Evolutionary conservation across 2,888 invertebrate genomes (phyloP).

Genomic region (Phalera bucephala): DNA sequence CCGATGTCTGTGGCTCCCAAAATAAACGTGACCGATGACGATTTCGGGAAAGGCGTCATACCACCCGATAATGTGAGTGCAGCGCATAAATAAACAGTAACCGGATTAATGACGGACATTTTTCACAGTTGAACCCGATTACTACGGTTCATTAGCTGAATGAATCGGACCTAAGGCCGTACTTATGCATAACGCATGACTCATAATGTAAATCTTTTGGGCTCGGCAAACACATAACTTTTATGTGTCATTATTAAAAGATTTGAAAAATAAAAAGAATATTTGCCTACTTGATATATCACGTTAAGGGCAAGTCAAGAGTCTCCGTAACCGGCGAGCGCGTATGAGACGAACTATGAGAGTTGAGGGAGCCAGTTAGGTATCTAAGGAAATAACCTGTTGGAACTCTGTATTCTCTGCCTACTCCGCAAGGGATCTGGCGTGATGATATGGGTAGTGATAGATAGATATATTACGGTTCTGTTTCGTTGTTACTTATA

Average conservation of each 20-base stretch:
- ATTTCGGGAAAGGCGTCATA: slow-evolving; percentile 66
- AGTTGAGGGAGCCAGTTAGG: too few species aligned
- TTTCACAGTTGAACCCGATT: slow-evolving; percentile 48
- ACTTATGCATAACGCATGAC: slow-evolving; percentile 21
- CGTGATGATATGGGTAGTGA: too few species aligned
- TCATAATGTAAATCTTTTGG: slow-evolving; percentile 16
- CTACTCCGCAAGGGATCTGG: too few species aligned
- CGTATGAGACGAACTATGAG: too few species aligned
- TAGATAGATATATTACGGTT: too few species aligned
- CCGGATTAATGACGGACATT: slow-evolving; percentile 50
- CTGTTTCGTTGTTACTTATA: too few species aligned
- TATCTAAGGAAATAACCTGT: too few species aligned
- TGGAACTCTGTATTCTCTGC: too few species aligned
- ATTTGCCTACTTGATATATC: too few species aligned
- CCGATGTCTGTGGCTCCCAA: slow-evolving; percentile 52
- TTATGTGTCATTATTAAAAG: slow-evolving; percentile 13
- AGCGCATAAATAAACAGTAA: slow-evolving; percentile 51
- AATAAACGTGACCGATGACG: slow-evolving; percentile 68
- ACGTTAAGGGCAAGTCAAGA: too few species aligned
- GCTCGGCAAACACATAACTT: slow-evolving; percentile 7
- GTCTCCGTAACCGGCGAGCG: too few species aligned
- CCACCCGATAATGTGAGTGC: slow-evolving; percentile 51
- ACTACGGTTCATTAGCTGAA: slow-evolving; percentile 46
- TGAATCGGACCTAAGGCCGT: slow-evolving; percentile 26
- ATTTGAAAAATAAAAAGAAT: slow-evolving; percentile 10